A percentile compares a stretch with the other conserved stretches of the same genome.
These are phyloP conservation scores for Invenusta paracnida DNA, from an alignment of 2,888 invertebrate species.

Conservation along the genomic window DNA sequence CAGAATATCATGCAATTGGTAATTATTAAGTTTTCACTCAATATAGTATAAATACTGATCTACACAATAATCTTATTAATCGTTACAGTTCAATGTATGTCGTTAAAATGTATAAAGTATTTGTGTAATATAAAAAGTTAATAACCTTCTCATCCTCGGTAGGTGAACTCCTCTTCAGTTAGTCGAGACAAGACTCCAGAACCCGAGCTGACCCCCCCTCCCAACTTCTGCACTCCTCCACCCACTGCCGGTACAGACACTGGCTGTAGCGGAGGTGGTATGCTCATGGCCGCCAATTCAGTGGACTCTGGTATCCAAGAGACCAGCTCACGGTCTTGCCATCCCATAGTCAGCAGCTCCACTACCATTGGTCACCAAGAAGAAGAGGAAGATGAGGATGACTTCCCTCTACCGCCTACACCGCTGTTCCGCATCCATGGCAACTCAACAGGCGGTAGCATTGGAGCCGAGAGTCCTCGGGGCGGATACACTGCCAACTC, in stretches of 20 bases:
- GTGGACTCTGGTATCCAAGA: conserved; percentile 2
- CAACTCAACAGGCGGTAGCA: neutral
- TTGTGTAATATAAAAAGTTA: no score
- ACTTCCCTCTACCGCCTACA: neutral
- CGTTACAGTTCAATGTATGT: no score
- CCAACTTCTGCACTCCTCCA: neutral
- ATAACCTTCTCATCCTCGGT: neutral
- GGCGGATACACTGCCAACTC: neutral
- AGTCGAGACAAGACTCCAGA: conserved; percentile 3
- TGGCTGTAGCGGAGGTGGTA: no score
- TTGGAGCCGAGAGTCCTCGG: neutral
- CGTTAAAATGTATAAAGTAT: no score
- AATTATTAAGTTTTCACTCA: no score
- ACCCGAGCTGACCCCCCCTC: conserved; percentile 1
- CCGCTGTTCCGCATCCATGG: neutral
- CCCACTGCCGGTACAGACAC: neutral
- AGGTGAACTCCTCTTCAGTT: neutral
- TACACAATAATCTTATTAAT: no score
- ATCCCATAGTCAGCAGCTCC: neutral
- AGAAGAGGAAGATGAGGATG: neutral
- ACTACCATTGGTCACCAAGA: no score
- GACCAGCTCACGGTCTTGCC: neutral
- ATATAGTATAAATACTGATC: no score
- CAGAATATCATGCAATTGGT: no score
- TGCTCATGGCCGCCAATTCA: neutral